Evolutionary conservation across 1,140 invertebrate species (phyloP), one percentile per base, ranked within the genome.

Genomic region (Radopholus similis): DNA sequence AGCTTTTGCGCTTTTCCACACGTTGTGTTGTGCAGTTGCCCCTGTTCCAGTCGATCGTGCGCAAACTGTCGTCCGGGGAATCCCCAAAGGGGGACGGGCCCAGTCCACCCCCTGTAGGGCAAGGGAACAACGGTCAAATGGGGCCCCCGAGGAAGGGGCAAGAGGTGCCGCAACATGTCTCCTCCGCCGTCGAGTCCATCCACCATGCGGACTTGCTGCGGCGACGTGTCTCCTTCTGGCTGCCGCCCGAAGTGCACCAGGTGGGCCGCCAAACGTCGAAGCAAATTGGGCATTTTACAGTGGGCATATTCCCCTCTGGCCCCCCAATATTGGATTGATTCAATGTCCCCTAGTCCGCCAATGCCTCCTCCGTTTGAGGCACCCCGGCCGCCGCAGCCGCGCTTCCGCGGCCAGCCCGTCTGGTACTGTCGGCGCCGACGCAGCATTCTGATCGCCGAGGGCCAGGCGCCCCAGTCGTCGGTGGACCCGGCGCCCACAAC

Each of bases 1-100:
- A 64, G 56, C n/a, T 64, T 44, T 64, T 64, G 63, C 47, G 63
- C 18, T 65, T 64, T 18, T 44, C 63, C 11, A 44, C 21, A 26
- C 38, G 23, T 23, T 49, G 59, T 62, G 38, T 49, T 49, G 59
- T 62, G 42, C 26, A 40, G 40, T 35, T 62, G 59, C 47, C 58
- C 26, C 38, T 47, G n/a, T 47, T 60, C 21, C 34, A 62, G 49
- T 30, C 26, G 42, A 18, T 59, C 23, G 23, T 28, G 23, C 47
- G 47, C 47, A 51, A 51, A 26, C 23, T 51, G 23, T 51, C 47
- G n/a, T 21, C 47, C 4, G n/a, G n/a, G n/a, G n/a, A n/a, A n/a
- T n/a, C n/a, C n/a, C n/a, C n/a, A n/a, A n/a, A n/a, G n/a, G n/a
- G n/a, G n/a, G n/a, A n/a, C n/a, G n/a, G n/a, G n/a, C n/a, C n/a